Evolutionary conservation across 64 coral and sea anemone genomes (phyloP).

Genomic region (Dendronephthya gigantea): DNA sequence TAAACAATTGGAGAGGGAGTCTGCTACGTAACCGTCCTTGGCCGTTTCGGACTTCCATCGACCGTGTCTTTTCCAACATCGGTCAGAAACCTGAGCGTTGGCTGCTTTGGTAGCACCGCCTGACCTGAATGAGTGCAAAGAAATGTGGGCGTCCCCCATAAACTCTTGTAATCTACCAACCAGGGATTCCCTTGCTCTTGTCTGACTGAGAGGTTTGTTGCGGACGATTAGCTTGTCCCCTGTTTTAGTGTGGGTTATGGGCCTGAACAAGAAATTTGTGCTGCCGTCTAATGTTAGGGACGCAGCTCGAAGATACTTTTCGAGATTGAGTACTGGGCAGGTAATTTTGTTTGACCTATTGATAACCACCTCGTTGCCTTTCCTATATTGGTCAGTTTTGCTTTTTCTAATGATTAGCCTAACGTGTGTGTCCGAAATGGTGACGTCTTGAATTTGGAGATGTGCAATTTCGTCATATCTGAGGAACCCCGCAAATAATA

Average conservation of each 20-base stretch:
- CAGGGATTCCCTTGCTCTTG: slow-evolving; percentile 15
- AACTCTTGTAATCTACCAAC: slow-evolving; percentile 9
- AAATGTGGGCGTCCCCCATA: slow-evolving; percentile 13
- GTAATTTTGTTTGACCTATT: slow-evolving; percentile 28
- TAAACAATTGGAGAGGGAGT: background rate
- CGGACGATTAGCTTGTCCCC: slow-evolving; percentile 11
- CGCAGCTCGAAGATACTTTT: slow-evolving; percentile 23
- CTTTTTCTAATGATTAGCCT: slow-evolving; percentile 27
- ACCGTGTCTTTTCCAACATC: slow-evolving; percentile 21
- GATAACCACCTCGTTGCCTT: slow-evolving; percentile 38
- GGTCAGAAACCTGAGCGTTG: slow-evolving; percentile 22
- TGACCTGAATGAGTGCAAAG: slow-evolving; percentile 31
- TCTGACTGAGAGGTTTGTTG: slow-evolving; percentile 12
- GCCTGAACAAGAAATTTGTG: background rate
- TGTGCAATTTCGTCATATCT: slow-evolving; percentile 26
- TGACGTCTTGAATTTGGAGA: slow-evolving; percentile 16
- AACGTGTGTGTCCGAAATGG: slow-evolving; percentile 15
- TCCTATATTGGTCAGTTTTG: slow-evolving; percentile 24
- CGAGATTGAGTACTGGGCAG: slow-evolving; percentile 25
- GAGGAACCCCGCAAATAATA: slow-evolving; percentile 37
- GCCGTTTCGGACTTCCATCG: slow-evolving; percentile 5
- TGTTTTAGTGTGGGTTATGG: background rate
- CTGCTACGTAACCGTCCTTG: background rate
- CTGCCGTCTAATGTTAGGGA: background rate
- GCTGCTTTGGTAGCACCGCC: slow-evolving; percentile 17